Conservation (phyloP, 2,113 vertebrate species). For the Ptychochromis oligacanthus region DNA sequence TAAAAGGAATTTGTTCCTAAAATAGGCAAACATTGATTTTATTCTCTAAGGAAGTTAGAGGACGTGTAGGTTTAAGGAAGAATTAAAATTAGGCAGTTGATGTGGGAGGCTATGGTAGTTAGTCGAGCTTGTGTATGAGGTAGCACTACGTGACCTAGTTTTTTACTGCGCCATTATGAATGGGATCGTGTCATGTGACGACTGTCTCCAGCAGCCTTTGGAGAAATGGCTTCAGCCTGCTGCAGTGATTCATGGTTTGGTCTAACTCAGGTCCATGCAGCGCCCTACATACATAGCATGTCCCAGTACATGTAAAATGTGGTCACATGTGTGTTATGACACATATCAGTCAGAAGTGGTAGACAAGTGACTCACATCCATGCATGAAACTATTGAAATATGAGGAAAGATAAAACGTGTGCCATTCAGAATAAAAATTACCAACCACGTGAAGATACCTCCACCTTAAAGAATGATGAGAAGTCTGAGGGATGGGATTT, state of each 20-base stretch:
- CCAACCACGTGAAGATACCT: too few species aligned
- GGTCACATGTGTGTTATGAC: neutral
- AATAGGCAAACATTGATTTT: neutral
- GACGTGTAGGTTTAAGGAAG: neutral
- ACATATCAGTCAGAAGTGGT: neutral
- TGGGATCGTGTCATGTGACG: neutral
- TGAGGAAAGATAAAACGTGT: neutral
- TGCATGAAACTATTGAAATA: neutral
- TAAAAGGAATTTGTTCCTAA: neutral
- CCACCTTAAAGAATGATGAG: neutral
- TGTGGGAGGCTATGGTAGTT: neutral
- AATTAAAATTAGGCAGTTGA: neutral
- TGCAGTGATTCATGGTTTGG: neutral
- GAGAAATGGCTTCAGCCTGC: neutral
- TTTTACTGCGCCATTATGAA: neutral
- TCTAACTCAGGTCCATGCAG: neutral
- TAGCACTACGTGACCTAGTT: conserved; percentile 20
- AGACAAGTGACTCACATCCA: neutral
- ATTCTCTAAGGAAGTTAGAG: neutral
- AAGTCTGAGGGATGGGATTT: neutral
- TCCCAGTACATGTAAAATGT: neutral
- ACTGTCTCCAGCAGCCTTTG: neutral
- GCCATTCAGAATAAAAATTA: neutral
- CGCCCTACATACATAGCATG: neutral
- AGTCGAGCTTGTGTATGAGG: neutral